Base-by-base conservation (phyloP, 2,113 vertebrate species). In the Engraulis encrasicolus region DNA sequence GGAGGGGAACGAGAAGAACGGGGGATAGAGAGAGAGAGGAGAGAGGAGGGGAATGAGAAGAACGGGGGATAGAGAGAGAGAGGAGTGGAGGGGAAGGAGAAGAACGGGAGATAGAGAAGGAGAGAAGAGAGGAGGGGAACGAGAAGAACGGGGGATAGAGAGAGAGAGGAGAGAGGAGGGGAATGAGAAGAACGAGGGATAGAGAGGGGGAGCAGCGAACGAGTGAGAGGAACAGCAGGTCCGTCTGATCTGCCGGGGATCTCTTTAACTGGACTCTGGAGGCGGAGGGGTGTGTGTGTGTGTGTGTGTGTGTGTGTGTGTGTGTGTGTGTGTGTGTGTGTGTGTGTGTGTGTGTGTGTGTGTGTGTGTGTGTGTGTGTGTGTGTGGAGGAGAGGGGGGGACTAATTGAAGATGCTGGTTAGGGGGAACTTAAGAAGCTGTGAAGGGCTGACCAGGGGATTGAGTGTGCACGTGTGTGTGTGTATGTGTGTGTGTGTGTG, bases 381-480 rank as follows among this genome's bases (percentile, higher is more conserved):
- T n/a, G n/a, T n/a, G n/a, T n/a, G n/a, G n/a, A n/a, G n/a, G n/a
- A n/a, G n/a, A 52, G 78, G 45, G 86, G 78, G 48, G 83, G 74
- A 49, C 83, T 87, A 86, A 89, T 86, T 87, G 81, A 79, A 50
- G 78, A 58, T 61, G 78, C 49, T 84, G 52, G 36, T 81, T 83
- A 81, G 61, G 84, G 54, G 84, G 84, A 74, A 74, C 82, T 85
- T 84, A 84, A 66, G 61, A 23, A 40, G 50, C 0, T 18, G 61
- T 78, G 37, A 19, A n/a, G 40, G 20, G 31, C 80, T 50, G 66
- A 54, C 27, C n/a, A 7, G 9, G 54, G 79, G 3, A 45, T 45
- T 45, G 66, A 34, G 0, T 66, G 58, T 31, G n/a, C n/a, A n/a
- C n/a, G 23, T 66, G 58, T 66, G 23, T 66, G 58, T 66, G 58